phyloP scores from a whole-genome alignment of 2,888 invertebrate species.

The Dryadula phaetusa region DNA sequence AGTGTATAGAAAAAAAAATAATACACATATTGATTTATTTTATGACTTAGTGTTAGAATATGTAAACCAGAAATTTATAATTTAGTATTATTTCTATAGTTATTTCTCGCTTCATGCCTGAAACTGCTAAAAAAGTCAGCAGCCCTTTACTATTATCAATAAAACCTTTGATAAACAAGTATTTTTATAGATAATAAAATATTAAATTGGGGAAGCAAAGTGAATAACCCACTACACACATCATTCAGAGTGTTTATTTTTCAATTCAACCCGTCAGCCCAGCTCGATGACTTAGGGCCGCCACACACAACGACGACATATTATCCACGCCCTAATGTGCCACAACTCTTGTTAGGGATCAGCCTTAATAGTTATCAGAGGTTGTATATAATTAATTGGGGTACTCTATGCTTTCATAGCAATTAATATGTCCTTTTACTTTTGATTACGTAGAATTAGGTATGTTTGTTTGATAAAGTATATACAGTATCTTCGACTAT shows the following conservation, averaged over 20 bases:
- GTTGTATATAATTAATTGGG: constrained; percentile 39
- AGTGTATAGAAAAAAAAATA: neutral
- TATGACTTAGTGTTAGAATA: too few relatives aligned
- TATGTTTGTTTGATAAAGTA: neutral
- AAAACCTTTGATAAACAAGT: constrained; percentile 3
- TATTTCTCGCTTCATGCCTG: too few relatives aligned
- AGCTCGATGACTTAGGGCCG: constrained; percentile 75
- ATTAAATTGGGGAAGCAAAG: constrained; percentile 52
- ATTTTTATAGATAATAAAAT: constrained; percentile 35
- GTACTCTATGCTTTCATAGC: constrained; percentile 30
- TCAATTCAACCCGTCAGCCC: constrained; percentile 80
- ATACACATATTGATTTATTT: neutral
- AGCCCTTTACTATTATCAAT: neutral
- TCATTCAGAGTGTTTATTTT: constrained; percentile 82
- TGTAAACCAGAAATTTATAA: too few relatives aligned
- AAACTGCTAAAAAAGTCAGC: too few relatives aligned
- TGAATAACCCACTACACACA: constrained; percentile 70
- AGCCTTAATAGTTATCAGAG: constrained; percentile 42
- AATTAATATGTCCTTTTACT: constrained; percentile 26
- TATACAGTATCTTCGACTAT: neutral
- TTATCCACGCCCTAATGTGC: constrained; percentile 57
- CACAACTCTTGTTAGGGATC: constrained; percentile 46
- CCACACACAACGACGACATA: constrained; percentile 81
- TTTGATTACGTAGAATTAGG: neutral
- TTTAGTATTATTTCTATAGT: neutral